Conservation (phyloP, 2,888 invertebrate genomes). For the Cryptocephalus moraei region DNA sequence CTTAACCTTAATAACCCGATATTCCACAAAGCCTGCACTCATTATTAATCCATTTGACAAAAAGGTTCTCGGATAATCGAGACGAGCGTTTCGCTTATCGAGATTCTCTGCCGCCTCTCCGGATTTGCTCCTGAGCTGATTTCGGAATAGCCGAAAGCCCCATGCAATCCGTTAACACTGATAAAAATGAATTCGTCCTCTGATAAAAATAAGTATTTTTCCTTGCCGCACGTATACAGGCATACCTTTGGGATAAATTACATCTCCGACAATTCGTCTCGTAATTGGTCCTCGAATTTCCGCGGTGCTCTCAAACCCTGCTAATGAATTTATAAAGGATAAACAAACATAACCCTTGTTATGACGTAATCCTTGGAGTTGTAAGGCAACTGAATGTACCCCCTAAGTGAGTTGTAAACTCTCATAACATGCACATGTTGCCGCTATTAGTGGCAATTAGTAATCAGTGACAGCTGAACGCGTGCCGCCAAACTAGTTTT, state of each 20-base stretch:
- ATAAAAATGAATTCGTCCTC: no score
- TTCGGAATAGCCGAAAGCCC: no score
- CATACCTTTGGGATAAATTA: no score
- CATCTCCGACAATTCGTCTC: no score
- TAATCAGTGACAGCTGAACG: conserved; percentile 30
- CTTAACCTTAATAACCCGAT: background rate
- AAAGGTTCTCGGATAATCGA: background rate
- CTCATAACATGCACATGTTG: conserved; percentile 35
- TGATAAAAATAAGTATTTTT: no score
- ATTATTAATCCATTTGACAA: background rate
- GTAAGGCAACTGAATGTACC: conserved; percentile 24
- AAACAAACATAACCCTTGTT: conserved; percentile 29
- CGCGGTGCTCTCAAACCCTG: background rate
- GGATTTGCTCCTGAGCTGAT: no score
- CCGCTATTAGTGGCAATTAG: conserved; percentile 37
- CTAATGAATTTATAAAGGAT: conserved; percentile 14
- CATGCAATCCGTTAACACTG: no score
- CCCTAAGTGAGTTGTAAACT: conserved; percentile 34
- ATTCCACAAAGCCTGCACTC: background rate
- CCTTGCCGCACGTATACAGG: no score
- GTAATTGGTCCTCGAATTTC: no score
- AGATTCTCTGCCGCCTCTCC: no score
- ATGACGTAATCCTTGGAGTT: conserved; percentile 24
- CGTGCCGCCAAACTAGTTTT: background rate
- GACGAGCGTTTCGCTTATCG: no score